Percentiles rank a stretch among this genome's conserved stretches.
Conservation (phyloP, 37 sponge, comb jelly and placozoan genomes). For the Amphimedon queenslandica region DNA sequence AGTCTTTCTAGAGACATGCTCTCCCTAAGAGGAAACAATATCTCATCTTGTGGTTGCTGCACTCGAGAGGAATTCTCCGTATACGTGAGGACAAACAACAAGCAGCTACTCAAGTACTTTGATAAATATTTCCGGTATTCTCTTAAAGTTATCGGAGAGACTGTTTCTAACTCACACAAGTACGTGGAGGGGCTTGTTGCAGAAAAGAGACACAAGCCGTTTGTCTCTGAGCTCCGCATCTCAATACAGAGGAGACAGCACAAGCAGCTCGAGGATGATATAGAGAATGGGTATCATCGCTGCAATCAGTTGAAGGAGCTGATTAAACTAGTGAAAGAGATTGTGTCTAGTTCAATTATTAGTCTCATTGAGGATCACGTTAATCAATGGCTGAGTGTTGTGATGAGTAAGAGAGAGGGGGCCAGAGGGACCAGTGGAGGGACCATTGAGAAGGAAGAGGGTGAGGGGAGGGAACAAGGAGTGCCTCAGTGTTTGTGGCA, state of each 20-base stretch:
- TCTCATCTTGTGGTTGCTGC: constrained; percentile 25
- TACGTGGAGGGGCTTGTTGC: constrained; percentile 17
- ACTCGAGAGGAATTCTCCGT: constrained; percentile 3
- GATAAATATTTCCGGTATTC: constrained; percentile 54
- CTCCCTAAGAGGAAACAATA: constrained; percentile 20
- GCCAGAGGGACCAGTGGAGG: neutral
- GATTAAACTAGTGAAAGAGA: constrained; percentile 32
- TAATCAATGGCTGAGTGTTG: constrained; percentile 14
- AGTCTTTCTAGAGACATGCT: constrained; percentile 48
- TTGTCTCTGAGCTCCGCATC: constrained; percentile 64
- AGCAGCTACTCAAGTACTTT: constrained; percentile 19
- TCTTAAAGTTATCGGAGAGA: constrained; percentile 29
- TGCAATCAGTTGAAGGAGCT: constrained; percentile 23
- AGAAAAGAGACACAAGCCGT: constrained; percentile 22
- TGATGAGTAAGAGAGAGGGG: neutral
- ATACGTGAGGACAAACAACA: neutral
- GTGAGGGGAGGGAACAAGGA: too few relatives aligned
- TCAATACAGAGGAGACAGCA: constrained; percentile 46
- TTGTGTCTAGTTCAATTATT: constrained; percentile 40
- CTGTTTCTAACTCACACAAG: neutral
- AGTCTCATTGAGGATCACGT: constrained; percentile 7
- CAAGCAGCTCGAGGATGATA: constrained; percentile 17
- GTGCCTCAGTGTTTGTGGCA: too few relatives aligned
- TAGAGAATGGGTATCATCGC: constrained; percentile 18
- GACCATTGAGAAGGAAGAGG: too few relatives aligned